Conservation (phyloP, 2,888 invertebrate species). For the Hypsopygia costalis region DNA sequence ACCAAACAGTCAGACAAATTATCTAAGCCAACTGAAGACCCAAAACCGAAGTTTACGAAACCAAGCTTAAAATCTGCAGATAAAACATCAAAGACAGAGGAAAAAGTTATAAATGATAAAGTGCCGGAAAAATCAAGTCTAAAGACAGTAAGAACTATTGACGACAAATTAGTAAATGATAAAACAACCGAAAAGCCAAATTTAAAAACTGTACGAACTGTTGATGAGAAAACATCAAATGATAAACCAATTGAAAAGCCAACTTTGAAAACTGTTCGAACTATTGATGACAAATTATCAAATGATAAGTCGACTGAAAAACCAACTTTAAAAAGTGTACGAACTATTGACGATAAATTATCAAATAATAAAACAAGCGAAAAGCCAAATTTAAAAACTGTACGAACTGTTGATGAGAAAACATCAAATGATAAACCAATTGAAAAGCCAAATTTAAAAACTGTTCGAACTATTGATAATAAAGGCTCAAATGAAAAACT, state of each 20-base stretch:
- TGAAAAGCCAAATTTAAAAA: constrained; percentile 18
- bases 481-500: constrained; percentile 2
- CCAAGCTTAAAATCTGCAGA: constrained; percentile 38
- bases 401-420: constrained; percentile 68
- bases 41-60: constrained; percentile 57
- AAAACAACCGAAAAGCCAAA: constrained; percentile 44
- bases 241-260: constrained; percentile 33
- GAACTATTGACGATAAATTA: constrained; percentile 12
- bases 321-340: constrained; percentile 26
- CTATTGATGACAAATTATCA: constrained; percentile 5
- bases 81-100: constrained; percentile 40
- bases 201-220: constrained; percentile 58
- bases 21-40: constrained; percentile 45
- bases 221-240: constrained; percentile 57
- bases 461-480: constrained; percentile 22
- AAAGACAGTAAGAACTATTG: not conserved
- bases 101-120: constrained; percentile 21
- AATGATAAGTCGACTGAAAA: constrained; percentile 33
- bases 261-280: constrained; percentile 24
- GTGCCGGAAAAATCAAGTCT: constrained; percentile 8
- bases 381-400: constrained; percentile 52
- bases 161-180: not conserved
- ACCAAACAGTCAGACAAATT: constrained; percentile 59
- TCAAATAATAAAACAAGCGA: constrained; percentile 22
- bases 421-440: constrained; percentile 40